Percentiles rank a stretch among this genome's conserved stretches.
phyloP scores from a whole-genome alignment of 2,797 vertebrate species.

The Brachymystax lenok region DNA sequence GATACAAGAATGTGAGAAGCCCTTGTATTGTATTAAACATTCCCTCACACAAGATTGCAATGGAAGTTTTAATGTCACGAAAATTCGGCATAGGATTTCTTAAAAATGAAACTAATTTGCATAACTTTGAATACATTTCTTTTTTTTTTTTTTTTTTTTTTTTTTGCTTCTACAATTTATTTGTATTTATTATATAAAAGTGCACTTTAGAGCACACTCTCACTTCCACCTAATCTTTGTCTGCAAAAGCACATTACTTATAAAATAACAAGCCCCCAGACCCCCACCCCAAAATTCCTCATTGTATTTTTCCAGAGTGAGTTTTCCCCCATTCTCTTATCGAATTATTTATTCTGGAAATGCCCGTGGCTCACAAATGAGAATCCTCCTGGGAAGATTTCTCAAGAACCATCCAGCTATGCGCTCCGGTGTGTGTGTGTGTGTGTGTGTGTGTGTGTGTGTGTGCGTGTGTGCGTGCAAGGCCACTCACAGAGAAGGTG shows the following conservation, averaged over 20 bases:
- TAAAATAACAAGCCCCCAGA: too few relatives aligned
- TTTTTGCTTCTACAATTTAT: neutral
- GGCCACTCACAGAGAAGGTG: too few relatives aligned
- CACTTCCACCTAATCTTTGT: neutral
- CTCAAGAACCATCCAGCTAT: constrained; percentile 38
- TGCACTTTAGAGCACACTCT: constrained; percentile 20
- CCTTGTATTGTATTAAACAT: neutral
- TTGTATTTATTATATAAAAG: neutral
- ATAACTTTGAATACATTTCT: neutral
- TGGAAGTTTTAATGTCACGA: neutral
- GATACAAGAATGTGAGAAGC: neutral
- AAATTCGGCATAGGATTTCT: neutral
- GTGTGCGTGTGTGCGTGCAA: too few relatives aligned
- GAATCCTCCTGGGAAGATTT: constrained; percentile 29
- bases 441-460: too few relatives aligned
- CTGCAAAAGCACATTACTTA: too few relatives aligned
- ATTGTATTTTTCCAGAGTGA: constrained; percentile 14
- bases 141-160: neutral
- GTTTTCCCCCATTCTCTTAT: neutral
- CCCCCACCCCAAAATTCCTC: constrained; percentile 12
- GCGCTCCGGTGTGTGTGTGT: neutral
- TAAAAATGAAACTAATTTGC: neutral
- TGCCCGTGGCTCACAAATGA: constrained; percentile 32
- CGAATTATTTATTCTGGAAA: constrained; percentile 43
- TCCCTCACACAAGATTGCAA: neutral